Evolutionary conservation across 2,888 invertebrate species (phyloP).

Genomic region (Hemaris fuciformis): DNA sequence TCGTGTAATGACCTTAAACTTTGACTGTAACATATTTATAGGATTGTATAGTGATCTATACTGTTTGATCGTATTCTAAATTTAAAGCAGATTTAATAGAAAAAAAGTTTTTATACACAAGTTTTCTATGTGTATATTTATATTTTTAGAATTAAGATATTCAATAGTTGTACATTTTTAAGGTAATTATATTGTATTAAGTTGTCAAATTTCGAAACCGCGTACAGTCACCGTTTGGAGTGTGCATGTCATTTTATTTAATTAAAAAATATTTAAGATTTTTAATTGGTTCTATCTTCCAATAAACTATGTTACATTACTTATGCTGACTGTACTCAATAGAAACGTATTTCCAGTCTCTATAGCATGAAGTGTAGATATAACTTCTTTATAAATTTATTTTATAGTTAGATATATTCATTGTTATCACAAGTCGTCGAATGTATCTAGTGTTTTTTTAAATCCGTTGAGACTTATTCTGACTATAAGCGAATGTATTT

Average conservation of each 20-base stretch:
- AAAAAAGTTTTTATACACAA: conserved; percentile 1
- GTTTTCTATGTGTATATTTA: conserved; percentile 10
- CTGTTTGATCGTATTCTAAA: conserved; percentile 4
- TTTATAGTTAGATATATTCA: conserved; percentile 2
- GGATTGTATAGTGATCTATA: conserved; percentile 5
- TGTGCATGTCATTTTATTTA: not conserved
- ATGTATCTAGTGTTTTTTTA: not conserved
- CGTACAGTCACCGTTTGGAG: not conserved
- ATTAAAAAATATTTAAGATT: not conserved
- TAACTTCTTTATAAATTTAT: not conserved
- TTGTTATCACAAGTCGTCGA: not conserved
- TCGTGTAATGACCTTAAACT: conserved; percentile 3
- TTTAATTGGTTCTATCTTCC: not conserved
- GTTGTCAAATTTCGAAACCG: not conserved
- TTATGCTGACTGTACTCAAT: not conserved
- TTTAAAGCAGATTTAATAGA: not conserved
- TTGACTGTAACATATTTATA: conserved; percentile 10
- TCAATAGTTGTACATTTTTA: conserved; percentile 8
- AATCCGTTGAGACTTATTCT: not conserved
- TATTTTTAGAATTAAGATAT: conserved; percentile 8
- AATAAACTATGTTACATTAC: not conserved
- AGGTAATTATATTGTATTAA: not conserved
- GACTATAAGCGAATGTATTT: not conserved
- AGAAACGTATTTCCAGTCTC: not conserved
- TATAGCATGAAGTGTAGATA: not conserved